Base-by-base conservation (phyloP, 1,140 invertebrate species). In the Drosophila kurseongensis region DNA sequence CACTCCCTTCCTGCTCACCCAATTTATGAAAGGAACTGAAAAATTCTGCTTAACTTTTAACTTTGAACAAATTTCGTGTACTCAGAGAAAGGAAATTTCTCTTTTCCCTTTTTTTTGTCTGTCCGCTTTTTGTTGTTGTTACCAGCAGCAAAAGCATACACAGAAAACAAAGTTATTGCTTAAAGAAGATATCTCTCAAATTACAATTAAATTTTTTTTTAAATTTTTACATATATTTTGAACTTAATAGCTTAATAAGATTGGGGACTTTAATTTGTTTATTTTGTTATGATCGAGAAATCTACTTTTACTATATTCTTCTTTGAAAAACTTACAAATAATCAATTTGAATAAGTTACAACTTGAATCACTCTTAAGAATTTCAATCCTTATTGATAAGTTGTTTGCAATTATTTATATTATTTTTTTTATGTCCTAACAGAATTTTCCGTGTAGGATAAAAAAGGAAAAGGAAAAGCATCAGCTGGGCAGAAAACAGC, bases 51-150 rank as follows among this genome's bases (percentile, higher is more conserved):
- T 75, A 75, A 75, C 73, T 75, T 75, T 75, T 75, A 76, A 54
- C 73, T 75, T 75, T 75, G 73, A 75, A 75, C 69, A 75, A 75
- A 65, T 75, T 76, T 59, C 36, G 72, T 67, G 47, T 75, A 47
- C 55, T 71, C 51, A 16, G 27, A 40, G 68, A 71, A 72, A 72
- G 52, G 68, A 72, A 72, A 72, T 72, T 71, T 72, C 42, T 10
- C 38, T 71, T 72, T 71, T 72, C 52, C 52, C 68, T 36, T 63
- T 56, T 29, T 57, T 32, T 57, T 47, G 45, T 51, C 27, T 48
- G 36, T 55, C 13, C n/a, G 54, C 52, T 35, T 47, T 75, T 14
- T 45, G 51, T 58, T 52, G 68, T 74, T 76, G 73, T 76, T 73
- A 57, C 61, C 72, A 59, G 50, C 61, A 76, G 72, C 35, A 16